Conservation (phyloP, 2,888 invertebrate genomes). For the Pycnomerus fuliginosus region DNA sequence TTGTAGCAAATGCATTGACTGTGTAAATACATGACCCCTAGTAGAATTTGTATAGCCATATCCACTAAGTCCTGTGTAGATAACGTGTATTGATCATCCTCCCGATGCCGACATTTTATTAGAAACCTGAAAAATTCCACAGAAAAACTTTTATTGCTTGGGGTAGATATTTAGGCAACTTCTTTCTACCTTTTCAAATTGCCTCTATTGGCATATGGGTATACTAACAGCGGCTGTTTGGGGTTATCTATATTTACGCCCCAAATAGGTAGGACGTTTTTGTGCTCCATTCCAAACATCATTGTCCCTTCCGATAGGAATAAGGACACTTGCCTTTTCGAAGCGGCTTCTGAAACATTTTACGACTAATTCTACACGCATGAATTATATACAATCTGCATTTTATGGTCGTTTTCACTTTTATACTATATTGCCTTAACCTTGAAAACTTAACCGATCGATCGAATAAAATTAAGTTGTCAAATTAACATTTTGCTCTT, state of each 20-base stretch:
- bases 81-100: constrained; percentile 50
- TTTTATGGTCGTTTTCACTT: too few species aligned
- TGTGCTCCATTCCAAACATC: constrained; percentile 68
- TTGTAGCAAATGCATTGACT: constrained; percentile 84
- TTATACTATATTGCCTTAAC: too few species aligned
- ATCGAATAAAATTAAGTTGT: too few species aligned
- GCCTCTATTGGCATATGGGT: constrained; percentile 68
- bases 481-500: not conserved
- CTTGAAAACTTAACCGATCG: too few species aligned
- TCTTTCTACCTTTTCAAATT: constrained; percentile 65
- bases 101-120: constrained; percentile 48
- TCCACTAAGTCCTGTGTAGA: constrained; percentile 64
- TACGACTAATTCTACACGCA: constrained; percentile 25
- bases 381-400: constrained; percentile 4
- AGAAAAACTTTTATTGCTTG: constrained; percentile 9
- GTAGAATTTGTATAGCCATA: constrained; percentile 74
- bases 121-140: constrained; percentile 45
- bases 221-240: constrained; percentile 66
- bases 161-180: constrained; percentile 19
- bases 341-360: constrained; percentile 62
- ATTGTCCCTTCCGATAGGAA: constrained; percentile 75
- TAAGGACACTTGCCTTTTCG: constrained; percentile 69
- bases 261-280: constrained; percentile 69
- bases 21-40: constrained; percentile 86
- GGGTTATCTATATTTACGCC: constrained; percentile 64